phyloP scores from a whole-genome alignment of 2,113 vertebrate genomes.

The Thryonomys swinderianus region DNA sequence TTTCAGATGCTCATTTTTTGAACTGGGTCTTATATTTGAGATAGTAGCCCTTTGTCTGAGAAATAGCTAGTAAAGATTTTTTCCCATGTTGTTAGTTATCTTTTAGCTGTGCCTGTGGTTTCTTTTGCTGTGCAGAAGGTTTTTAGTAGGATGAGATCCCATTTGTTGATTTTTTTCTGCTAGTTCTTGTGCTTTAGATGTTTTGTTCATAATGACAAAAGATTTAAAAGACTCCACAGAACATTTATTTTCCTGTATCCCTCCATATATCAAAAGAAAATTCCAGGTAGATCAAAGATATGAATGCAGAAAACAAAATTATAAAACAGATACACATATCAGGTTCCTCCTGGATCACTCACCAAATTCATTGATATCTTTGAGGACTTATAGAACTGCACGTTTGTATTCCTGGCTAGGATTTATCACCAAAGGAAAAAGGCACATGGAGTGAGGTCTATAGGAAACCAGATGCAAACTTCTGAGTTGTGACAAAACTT shows the following conservation, averaged over 20 bases:
- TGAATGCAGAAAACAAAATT: slow-evolving; percentile 30
- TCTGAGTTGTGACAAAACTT: not conserved
- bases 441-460: not conserved
- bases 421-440: not conserved
- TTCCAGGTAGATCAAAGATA: slow-evolving; percentile 2
- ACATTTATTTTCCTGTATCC: not conserved
- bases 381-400: not conserved
- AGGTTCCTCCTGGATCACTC: not conserved
- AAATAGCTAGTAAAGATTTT: too few species aligned
- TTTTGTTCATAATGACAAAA: slow-evolving; percentile 40
- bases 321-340: not conserved
- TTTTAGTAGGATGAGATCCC: too few species aligned
- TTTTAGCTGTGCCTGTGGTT: too few species aligned
- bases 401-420: not conserved
- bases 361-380: not conserved
- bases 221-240: not conserved
- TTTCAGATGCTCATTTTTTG: too few species aligned
- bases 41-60: too few species aligned
- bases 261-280: not conserved
- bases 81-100: too few species aligned
- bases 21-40: too few species aligned
- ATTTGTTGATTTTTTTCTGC: too few species aligned
- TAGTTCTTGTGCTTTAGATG: too few species aligned
- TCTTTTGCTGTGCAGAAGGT: too few species aligned
- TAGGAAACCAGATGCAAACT: not conserved